A percentile compares a stretch with the other conserved stretches of the same genome.
These are phyloP conservation scores for Papilio protenor DNA, from an alignment of 2,888 invertebrate species.

Conservation along the genomic window DNA sequence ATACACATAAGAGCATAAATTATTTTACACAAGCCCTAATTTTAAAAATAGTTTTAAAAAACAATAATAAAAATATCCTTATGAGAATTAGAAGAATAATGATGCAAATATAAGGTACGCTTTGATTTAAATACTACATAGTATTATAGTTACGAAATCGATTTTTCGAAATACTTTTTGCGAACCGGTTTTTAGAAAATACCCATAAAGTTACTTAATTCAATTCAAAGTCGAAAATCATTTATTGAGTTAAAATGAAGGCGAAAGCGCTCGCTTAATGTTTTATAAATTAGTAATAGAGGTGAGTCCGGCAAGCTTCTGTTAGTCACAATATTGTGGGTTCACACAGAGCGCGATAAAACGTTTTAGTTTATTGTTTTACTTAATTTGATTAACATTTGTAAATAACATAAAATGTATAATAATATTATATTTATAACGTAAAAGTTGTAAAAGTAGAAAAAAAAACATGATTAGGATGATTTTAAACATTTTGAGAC, in stretches of 20 bases:
- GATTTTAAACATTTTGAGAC: too few species aligned
- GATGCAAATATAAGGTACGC: too few species aligned
- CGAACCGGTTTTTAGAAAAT: slow-evolving; percentile 20
- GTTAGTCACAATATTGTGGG: background rate
- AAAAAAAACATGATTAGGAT: too few species aligned
- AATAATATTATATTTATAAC: background rate
- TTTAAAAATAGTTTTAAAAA: too few species aligned
- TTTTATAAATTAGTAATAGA: slow-evolving; percentile 31
- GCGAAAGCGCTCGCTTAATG: slow-evolving; percentile 35
- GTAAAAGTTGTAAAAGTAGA: too few species aligned
- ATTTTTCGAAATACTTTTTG: background rate
- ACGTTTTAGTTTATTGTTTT: background rate
- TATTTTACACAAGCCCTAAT: too few species aligned
- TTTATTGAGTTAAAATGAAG: slow-evolving; percentile 17
- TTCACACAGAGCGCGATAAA: background rate
- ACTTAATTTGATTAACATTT: background rate
- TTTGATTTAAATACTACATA: too few species aligned
- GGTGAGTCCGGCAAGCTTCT: background rate
- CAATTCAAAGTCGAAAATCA: background rate
- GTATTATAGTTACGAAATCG: background rate
- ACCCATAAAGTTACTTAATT: slow-evolving; percentile 10
- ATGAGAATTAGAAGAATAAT: too few species aligned
- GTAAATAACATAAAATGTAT: background rate
- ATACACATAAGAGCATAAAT: too few species aligned
- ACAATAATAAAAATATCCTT: too few species aligned